Conservation (phyloP, 2,888 invertebrate species). For the Sphaerophoria rueppellii region DNA sequence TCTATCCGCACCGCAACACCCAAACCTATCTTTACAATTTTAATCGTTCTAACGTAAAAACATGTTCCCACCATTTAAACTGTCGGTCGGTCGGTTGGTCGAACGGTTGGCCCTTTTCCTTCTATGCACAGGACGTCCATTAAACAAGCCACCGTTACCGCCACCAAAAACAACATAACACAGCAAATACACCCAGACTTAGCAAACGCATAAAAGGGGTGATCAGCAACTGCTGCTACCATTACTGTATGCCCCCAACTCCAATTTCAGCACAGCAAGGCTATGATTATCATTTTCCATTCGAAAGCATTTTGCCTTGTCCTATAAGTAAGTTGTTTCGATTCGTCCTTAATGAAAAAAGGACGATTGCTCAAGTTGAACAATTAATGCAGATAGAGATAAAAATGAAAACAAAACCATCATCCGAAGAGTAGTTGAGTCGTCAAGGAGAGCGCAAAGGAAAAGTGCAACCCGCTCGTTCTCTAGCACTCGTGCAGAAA, state of each 20-base stretch:
- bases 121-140: conserved; percentile 46
- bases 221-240: conserved; percentile 45
- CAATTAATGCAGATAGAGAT: conserved; percentile 22
- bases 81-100: not conserved
- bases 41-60: conserved; percentile 69
- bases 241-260: not conserved
- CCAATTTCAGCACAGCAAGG: conserved; percentile 28
- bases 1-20: conserved; percentile 70
- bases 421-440: conserved; percentile 3
- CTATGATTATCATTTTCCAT: conserved; percentile 71
- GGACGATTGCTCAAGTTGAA: conserved; percentile 58
- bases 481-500: conserved; percentile 5
- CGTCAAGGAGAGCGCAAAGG: conserved; percentile 35
- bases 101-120: not conserved
- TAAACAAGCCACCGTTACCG: conserved; percentile 32
- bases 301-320: conserved; percentile 39
- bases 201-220: conserved; percentile 71
- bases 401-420: conserved; percentile 27
- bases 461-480: not conserved
- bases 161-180: conserved; percentile 8
- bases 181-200: conserved; percentile 39
- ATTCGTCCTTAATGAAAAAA: conserved; percentile 57
- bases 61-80: conserved; percentile 64
- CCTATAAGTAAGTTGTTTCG: conserved; percentile 59
- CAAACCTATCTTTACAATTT: conserved; percentile 54